phyloP scores from a whole-genome alignment of 2,888 invertebrate species.

The Agonopterix arenella region DNA sequence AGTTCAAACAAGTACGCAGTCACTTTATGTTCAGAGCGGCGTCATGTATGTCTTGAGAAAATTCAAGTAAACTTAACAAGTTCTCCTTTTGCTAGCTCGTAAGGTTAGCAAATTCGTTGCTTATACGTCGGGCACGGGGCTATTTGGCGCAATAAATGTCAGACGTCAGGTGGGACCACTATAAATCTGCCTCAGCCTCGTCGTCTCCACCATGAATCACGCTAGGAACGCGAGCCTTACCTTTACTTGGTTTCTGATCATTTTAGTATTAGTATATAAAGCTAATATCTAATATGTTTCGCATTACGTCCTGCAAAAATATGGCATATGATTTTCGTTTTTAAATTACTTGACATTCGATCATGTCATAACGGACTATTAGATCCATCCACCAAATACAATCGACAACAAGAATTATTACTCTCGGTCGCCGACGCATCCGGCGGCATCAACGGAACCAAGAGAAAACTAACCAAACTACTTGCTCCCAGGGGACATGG shows the following conservation, averaged over 20 bases:
- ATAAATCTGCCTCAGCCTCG: conserved; percentile 54
- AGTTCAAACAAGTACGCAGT: background rate
- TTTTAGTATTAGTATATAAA: too few species aligned
- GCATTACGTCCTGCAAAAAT: too few species aligned
- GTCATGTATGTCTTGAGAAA: background rate
- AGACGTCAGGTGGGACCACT: conserved; percentile 45
- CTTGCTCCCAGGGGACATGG: too few species aligned
- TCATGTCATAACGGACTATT: too few species aligned
- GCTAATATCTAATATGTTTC: too few species aligned
- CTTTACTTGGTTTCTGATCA: background rate
- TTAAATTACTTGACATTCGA: too few species aligned
- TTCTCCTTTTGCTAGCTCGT: background rate
- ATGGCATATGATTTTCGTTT: too few species aligned
- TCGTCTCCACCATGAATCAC: conserved; percentile 54
- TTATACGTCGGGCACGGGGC: conserved; percentile 17
- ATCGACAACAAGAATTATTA: too few species aligned
- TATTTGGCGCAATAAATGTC: conserved; percentile 61
- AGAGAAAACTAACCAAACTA: too few species aligned
- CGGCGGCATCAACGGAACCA: too few species aligned
- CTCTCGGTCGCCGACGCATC: too few species aligned
- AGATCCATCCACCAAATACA: too few species aligned
- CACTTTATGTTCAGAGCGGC: background rate
- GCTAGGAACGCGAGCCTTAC: conserved; percentile 4
- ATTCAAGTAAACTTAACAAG: background rate
- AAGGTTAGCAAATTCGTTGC: conserved; percentile 29